Evolutionary conservation across 2,797 vertebrate species (phyloP), one percentile per base, ranked within the genome.

Genomic region (Microctenopoma steveboyesi): DNA sequence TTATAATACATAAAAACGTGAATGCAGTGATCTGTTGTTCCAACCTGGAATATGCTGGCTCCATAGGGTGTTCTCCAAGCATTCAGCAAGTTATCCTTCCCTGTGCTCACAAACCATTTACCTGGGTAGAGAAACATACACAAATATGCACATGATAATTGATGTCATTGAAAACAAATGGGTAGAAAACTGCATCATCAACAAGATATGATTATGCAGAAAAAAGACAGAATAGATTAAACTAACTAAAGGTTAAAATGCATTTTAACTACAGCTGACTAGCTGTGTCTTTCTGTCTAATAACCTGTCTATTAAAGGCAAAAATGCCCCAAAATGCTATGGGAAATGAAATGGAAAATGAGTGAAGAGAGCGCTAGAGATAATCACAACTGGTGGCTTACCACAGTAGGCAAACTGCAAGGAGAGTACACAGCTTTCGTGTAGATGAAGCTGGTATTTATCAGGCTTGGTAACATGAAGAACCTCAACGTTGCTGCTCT

Each of bases 371-470:
- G 15, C 14, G 47, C 18, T 58, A 27, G 1, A 57, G 33, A 56
- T 12, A 3, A 15, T 40, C n/a, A 22, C 3, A n/a, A 14, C 0
- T 2, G 13, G 37, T 40, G 66, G 11, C 95, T 93, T 86, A 98
- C 97, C 97, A 1, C 97, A 98, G 84, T 95, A 98, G 84, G 97
- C 97, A 2, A 99, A 99, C 85, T 97, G 98, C 85, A 99, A 94
- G 5, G 97, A 99, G 2, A 99, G 96, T 22, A 99, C 97, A 0
- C 97, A 99, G 94, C 97, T 98, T 93, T 99, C 97, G 0, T 99
- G 97, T 25, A 99, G 95, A 86, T 98, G 97, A 66, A 98, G 96
- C 93, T 99, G 97, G 88, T 99, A 99, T 84, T 99, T 99, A 92
- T 99, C 97, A 0, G 97, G 96, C 55, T 98, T 99, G 54, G 96